Conservation (phyloP, 2,113 vertebrate species). For the Stigmatopora nigra region DNA sequence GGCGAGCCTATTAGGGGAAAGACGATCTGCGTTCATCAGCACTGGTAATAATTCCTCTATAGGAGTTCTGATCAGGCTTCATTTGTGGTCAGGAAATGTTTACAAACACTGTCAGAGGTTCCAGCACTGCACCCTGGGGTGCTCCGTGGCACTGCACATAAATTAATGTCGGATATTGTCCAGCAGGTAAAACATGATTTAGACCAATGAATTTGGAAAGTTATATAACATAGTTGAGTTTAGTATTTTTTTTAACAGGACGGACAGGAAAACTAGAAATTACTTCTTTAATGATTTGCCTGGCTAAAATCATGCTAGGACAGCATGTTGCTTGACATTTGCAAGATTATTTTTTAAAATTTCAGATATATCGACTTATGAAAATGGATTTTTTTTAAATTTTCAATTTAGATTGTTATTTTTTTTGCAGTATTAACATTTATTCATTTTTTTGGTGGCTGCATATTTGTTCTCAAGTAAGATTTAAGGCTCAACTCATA, state of each 20-base stretch:
- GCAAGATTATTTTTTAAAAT: too few species aligned
- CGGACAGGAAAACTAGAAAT: not conserved
- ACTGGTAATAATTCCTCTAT: constrained; percentile 68
- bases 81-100: constrained; percentile 79
- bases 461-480: too few species aligned
- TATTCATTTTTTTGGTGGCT: too few species aligned
- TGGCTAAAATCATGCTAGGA: too few species aligned
- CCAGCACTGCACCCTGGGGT: constrained; percentile 63
- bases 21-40: constrained; percentile 84
- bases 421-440: not conserved
- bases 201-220: not conserved
- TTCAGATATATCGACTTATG: too few species aligned
- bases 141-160: constrained; percentile 40
- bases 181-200: not conserved
- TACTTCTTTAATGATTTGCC: too few species aligned
- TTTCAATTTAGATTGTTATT: not conserved
- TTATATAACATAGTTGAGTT: not conserved
- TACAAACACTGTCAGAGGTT: constrained; percentile 81
- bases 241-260: not conserved
- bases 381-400: not conserved
- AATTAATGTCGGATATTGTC: not conserved
- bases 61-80: constrained; percentile 74
- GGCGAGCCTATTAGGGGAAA: constrained; percentile 82
- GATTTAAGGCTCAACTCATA: not conserved
- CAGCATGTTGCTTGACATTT: too few species aligned